Evolutionary conservation across 2,113 vertebrate species (phyloP).

Genomic region (Cryptotis parvus): DNA sequence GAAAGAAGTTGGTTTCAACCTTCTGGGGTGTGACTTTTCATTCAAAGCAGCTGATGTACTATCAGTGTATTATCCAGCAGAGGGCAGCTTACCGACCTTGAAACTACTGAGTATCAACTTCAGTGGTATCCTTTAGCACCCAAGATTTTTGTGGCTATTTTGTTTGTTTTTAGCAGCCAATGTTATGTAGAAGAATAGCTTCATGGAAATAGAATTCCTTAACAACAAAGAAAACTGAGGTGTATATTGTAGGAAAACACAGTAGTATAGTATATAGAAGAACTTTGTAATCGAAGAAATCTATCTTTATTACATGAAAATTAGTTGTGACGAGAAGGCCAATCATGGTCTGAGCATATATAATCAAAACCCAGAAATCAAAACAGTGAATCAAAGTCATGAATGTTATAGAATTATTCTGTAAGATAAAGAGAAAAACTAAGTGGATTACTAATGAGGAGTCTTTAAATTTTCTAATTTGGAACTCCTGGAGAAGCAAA

Average conservation of each 20-base stretch:
- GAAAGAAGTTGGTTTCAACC: not conserved
- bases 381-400: not conserved
- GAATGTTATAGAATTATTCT: too few relatives aligned
- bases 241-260: not conserved
- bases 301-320: not conserved
- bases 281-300: slow-evolving; percentile 23
- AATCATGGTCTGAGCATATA: not conserved
- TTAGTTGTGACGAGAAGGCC: not conserved
- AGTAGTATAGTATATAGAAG: not conserved
- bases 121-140: too few relatives aligned
- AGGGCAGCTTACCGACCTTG: not conserved
- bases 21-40: not conserved
- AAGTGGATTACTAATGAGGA: not conserved
- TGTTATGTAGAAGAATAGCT: not conserved
- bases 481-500: slow-evolving; percentile 35
- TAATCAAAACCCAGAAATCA: slow-evolving; percentile 47
- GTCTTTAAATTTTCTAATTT: slow-evolving; percentile 19
- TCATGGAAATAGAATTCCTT: not conserved
- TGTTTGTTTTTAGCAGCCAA: not conserved
- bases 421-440: not conserved
- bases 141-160: not conserved
- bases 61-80: not conserved
- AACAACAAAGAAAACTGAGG: slow-evolving; percentile 10
- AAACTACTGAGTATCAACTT: not conserved
- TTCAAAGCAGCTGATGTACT: not conserved